Evolutionary conservation across 2,888 invertebrate species (phyloP).

Genomic region (Nysson spinosus): DNA sequence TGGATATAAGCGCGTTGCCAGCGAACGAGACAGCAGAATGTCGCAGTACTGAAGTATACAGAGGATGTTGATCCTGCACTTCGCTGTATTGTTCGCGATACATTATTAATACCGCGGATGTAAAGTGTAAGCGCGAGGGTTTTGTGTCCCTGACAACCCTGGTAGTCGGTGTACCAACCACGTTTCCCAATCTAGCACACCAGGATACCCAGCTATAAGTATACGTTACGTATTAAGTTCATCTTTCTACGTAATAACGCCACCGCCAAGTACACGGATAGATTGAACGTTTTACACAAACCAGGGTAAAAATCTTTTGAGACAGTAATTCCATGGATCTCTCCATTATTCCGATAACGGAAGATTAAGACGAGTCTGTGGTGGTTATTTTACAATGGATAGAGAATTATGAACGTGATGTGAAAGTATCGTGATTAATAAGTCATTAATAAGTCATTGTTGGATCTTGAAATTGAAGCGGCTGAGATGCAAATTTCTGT

Average conservation of each 20-base stretch:
- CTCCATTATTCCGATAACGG: too few relatives aligned
- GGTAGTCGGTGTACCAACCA: neutral
- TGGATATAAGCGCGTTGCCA: constrained; percentile 1
- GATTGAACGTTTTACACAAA: constrained; percentile 1
- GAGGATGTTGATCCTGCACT: constrained; percentile 44
- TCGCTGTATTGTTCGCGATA: constrained; percentile 34
- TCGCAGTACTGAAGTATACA: constrained; percentile 7
- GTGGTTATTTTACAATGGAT: too few relatives aligned
- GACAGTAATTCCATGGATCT: neutral
- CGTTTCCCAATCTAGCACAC: neutral
- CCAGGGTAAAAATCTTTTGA: too few relatives aligned
- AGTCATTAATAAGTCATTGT: too few relatives aligned
- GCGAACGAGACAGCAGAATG: neutral
- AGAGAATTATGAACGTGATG: too few relatives aligned
- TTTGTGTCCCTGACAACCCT: neutral
- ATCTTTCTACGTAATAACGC: constrained; percentile 17
- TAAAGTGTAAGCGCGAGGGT: constrained; percentile 16
- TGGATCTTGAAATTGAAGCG: too few relatives aligned
- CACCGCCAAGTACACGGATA: constrained; percentile 3
- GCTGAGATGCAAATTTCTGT: too few relatives aligned
- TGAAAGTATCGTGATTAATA: too few relatives aligned
- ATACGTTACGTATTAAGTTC: constrained; percentile 9
- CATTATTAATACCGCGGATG: constrained; percentile 46
- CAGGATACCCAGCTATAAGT: neutral
- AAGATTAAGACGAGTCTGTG: too few relatives aligned